Conservation (phyloP, 1,140 invertebrate genomes). For the Stenopsyche tienmushanensis region DNA sequence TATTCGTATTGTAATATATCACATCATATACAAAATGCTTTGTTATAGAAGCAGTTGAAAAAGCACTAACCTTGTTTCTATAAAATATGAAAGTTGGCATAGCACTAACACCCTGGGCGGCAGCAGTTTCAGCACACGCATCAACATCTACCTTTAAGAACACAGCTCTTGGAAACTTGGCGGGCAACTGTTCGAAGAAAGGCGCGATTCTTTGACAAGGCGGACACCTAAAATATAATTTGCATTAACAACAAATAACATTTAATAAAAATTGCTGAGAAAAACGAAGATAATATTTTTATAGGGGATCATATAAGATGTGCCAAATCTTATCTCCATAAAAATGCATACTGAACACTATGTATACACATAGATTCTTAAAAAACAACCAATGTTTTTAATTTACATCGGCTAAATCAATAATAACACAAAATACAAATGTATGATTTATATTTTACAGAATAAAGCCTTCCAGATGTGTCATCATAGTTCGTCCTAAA, state of each 20-base stretch:
- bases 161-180: constrained; percentile 82
- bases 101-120: constrained; percentile 81
- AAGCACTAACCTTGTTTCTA: constrained; percentile 68
- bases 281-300: no score
- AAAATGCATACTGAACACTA: no score
- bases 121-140: constrained; percentile 82
- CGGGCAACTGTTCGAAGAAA: constrained; percentile 81
- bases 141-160: constrained; percentile 97
- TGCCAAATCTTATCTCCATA: no score
- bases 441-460: no score
- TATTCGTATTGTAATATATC: not conserved
- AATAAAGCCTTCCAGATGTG: no score
- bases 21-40: not conserved
- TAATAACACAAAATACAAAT: no score
- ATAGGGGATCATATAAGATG: no score
- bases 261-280: no score
- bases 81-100: constrained; percentile 99
- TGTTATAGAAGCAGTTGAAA: not conserved
- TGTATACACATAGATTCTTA: no score
- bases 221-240: constrained; percentile 77
- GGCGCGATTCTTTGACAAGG: constrained; percentile 93
- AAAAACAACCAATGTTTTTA: no score
- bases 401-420: no score
- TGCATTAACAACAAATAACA: not conserved
- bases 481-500: no score